Evolutionary conservation across 2,888 invertebrate species (phyloP).

Genomic region (Leucozona laternaria): DNA sequence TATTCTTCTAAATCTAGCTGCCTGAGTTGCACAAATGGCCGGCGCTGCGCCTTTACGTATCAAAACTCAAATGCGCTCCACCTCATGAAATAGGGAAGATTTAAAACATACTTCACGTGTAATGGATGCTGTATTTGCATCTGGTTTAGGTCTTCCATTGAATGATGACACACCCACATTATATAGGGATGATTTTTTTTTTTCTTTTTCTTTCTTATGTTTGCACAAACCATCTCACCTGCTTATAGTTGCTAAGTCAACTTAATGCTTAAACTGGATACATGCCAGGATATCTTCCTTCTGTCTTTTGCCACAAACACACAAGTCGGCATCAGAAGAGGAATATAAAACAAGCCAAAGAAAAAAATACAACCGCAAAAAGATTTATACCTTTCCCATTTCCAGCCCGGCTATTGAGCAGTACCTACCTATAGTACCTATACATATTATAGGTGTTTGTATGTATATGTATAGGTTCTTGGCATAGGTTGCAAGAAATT

Average conservation of each 20-base stretch:
- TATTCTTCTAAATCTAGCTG: no score
- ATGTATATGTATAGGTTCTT: slow-evolving; percentile 16
- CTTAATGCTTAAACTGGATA: slow-evolving; percentile 61
- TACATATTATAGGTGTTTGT: not conserved
- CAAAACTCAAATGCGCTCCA: not conserved
- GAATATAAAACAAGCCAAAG: not conserved
- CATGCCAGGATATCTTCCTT: slow-evolving; percentile 34
- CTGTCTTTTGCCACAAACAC: not conserved
- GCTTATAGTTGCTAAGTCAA: slow-evolving; percentile 59
- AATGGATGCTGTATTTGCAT: slow-evolving; percentile 69
- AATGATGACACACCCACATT: slow-evolving; percentile 62
- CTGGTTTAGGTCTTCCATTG: slow-evolving; percentile 64
- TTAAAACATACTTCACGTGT: slow-evolving; percentile 54
- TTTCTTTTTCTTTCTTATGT: not conserved
- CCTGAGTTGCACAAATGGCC: not conserved
- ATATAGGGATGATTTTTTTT: not conserved
- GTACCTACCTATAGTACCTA: not conserved
- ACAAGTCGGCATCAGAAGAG: not conserved
- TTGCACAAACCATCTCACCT: slow-evolving; percentile 39
- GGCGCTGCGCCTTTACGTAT: not conserved
- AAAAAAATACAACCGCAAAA: slow-evolving; percentile 50
- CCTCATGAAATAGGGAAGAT: not conserved
- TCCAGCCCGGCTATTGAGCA: slow-evolving; percentile 39
- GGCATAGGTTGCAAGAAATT: slow-evolving; percentile 69
- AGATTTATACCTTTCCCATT: slow-evolving; percentile 72